These are phyloP conservation scores for Clinocottus analis DNA, from an alignment of 2,113 vertebrate genomes.

Conservation along the genomic window DNA sequence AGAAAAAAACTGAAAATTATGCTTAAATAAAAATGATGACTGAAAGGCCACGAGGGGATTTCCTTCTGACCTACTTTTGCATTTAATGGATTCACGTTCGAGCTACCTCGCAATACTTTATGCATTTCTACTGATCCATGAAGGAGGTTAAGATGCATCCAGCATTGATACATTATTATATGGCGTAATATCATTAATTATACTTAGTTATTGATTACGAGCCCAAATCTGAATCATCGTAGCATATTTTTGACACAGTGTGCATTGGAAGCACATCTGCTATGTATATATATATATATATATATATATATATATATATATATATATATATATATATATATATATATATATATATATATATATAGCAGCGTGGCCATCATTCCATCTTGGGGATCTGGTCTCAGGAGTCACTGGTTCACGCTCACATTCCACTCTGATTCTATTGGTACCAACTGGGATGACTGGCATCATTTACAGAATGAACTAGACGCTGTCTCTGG, in stretches of 20 bases:
- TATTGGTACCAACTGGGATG: neutral
- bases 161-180: neutral
- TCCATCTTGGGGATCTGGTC: neutral
- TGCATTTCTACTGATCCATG: neutral
- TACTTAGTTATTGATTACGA: neutral
- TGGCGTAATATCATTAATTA: neutral
- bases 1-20: too few species aligned
- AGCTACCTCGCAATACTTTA: neutral
- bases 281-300: too few species aligned
- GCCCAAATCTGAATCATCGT: neutral
- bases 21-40: neutral
- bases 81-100: neutral
- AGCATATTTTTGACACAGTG: neutral
- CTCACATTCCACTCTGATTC: neutral
- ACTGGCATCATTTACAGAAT: conserved; percentile 15
- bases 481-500: conserved; percentile 15
- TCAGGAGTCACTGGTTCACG: conserved; percentile 20
- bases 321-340: too few species aligned
- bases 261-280: neutral
- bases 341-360: too few species aligned
- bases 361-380: neutral
- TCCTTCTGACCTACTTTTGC: neutral
- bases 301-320: too few species aligned
- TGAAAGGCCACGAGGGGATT: neutral
- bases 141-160: neutral